phyloP scores from a whole-genome alignment of 64 coral and sea anemone genomes.

The Porites lutea region DNA sequence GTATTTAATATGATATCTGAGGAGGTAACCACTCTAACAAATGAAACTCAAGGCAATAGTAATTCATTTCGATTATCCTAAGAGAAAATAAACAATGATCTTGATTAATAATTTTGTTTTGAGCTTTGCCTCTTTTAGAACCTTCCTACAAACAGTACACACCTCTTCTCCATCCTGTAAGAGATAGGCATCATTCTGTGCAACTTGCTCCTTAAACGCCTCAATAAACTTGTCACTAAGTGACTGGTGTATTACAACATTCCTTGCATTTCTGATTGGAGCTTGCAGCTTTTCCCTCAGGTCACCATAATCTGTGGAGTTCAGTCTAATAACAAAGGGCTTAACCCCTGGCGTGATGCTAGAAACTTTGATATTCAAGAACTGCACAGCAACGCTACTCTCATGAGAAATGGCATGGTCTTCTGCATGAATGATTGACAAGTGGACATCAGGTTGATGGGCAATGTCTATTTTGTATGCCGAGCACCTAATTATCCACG shows the following conservation, averaged over 20 bases:
- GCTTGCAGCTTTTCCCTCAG: constrained; percentile 92
- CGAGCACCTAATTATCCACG: constrained; percentile 96
- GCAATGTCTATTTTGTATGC: constrained; percentile 94
- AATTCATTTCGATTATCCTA: no score
- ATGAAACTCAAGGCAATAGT: no score
- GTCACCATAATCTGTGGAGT: constrained; percentile 96
- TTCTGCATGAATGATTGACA: constrained; percentile 91
- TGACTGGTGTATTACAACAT: constrained; percentile 97
- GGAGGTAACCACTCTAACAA: no score
- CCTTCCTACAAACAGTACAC: not conserved
- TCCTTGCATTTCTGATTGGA: constrained; percentile 97
- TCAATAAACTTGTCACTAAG: constrained; percentile 97
- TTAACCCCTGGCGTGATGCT: constrained; percentile 90
- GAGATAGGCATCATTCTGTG: constrained; percentile 87
- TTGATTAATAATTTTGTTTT: no score
- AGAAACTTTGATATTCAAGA: constrained; percentile 86
- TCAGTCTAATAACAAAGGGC: constrained; percentile 90
- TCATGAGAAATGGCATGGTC: constrained; percentile 97
- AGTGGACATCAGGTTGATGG: constrained; percentile 93
- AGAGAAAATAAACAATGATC: no score
- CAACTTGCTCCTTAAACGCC: constrained; percentile 92
- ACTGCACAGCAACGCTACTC: constrained; percentile 89
- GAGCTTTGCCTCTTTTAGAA: no score
- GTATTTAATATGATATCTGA: no score
- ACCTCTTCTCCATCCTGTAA: constrained; percentile 74